Evolutionary conservation across 2,888 invertebrate species (phyloP), one percentile per base, ranked within the genome.

Genomic region (Liodrosophila aerea): DNA sequence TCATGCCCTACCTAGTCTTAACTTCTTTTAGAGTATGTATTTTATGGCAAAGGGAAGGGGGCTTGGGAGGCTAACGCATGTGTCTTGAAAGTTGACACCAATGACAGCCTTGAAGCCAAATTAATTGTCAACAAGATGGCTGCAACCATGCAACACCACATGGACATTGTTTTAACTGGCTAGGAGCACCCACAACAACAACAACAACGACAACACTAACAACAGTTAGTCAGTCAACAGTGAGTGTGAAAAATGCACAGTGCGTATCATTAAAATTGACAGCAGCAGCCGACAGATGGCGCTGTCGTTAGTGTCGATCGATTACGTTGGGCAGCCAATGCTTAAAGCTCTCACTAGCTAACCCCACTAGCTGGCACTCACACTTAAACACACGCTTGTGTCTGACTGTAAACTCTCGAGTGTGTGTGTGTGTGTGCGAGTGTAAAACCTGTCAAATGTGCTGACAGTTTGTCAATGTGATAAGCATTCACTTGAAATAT

Each of bases 121-220:
- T 77, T 83, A 77, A 77, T 77, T 83, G 77, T 76, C 77, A 83
- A 77, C 73, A 83, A 66, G 64, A 70, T 73, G 50, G 50, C 57
- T 69, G 73, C 70, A 66, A 39, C 41, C 56, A 54, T 65, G 70
- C 81, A 73, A 49, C 57, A 36, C 22, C 56, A 31, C 59, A 57
- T 51, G 61, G 15, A 64, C 64, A 83, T 73, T 80, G 76, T 82
- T 67, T 74, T 60, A 62, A 56, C 59, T 50, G 57, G 43, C 53
- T 22, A 22, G n/a, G n/a, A n/a, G n/a, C 39, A 45, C 13, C 58
- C 33, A 12, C 9, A 27, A 36, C 34, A 41, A 16, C 13, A 37
- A 5, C 33, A 40, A 27, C 15, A 12, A 7, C 31, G 18, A 8
- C 9, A 7, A 43, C 44, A 34, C 45, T 7, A 34, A 16, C 12